Base-by-base conservation (phyloP, 2,113 vertebrate species). In the Solea solea region DNA sequence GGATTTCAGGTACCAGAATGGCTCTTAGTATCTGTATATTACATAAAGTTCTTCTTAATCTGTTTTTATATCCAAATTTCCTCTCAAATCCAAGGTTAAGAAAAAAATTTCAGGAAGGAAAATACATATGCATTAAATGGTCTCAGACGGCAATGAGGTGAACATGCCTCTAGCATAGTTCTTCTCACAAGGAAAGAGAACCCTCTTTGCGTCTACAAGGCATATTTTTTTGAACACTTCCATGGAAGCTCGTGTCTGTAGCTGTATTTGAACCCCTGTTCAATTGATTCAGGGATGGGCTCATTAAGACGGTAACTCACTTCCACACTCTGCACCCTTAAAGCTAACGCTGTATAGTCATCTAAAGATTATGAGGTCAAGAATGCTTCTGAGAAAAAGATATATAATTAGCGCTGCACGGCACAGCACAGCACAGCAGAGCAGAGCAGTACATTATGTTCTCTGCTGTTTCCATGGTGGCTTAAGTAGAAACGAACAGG, bases 321-420 rank as follows among this genome's bases (percentile, higher is more conserved):
- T 61, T 61, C n/a, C 45, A 27, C n/a, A 56, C 1, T 10, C 7
- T 5, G 51, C 61, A 16, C 12, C 14, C 10, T 45, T 52, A 7
- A 3, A 55, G 14, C 16, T 15, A 41, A 53, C 21, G 11, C 11
- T 34, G 40, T n/a, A 12, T 13, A 21, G 15, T 68, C 39, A 39
- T n/a, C 10, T 14, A 10, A 45, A 73, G 64, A 54, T 64, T 39
- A 55, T 16, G 39, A 14, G 45, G 21, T 56, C 60, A 50, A 74
- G 21, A 50, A 12, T 1, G 28, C 25, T 12, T 55, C 11, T 46
- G 11, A 53, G 51, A 34, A 28, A 41, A 25, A 49, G 21, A 48
- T 10, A 63, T 21, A 44, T 54, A 42, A 60, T 55, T 34, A 16
- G 40, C 2, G 4, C 10, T 7, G 21, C 14, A 42, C 16, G 64